phyloP scores from a whole-genome alignment of 2,888 invertebrate species.

The Aleiodes testaceus region DNA sequence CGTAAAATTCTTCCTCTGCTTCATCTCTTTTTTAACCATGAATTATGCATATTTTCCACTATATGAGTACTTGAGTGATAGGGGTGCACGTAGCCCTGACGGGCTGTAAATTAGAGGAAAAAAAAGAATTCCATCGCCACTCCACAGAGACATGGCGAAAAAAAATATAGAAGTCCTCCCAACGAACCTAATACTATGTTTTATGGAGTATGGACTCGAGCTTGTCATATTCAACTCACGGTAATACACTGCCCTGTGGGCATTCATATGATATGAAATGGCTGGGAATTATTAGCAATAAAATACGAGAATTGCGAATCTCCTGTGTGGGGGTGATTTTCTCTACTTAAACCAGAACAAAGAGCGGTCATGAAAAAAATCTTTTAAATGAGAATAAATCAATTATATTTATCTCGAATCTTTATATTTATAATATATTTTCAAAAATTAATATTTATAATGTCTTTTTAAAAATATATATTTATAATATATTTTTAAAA shows the following conservation, averaged over 20 bases:
- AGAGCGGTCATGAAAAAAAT: neutral
- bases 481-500: constrained; percentile 9
- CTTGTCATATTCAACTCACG: constrained; percentile 29
- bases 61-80: constrained; percentile 71
- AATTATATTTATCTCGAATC: neutral
- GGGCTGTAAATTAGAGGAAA: constrained; percentile 68
- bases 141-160: constrained; percentile 32
- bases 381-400: neutral
- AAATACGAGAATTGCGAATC: constrained; percentile 29
- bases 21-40: constrained; percentile 53
- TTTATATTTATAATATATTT: constrained; percentile 4
- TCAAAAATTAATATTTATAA: neutral
- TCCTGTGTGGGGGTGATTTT: constrained; percentile 19
- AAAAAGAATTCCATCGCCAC: constrained; percentile 37
- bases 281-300: constrained; percentile 33
- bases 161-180: constrained; percentile 14
- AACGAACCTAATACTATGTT: constrained; percentile 34
- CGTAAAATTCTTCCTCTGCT: neutral
- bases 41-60: constrained; percentile 71
- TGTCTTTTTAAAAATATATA: neutral
- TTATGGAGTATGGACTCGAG: constrained; percentile 39
- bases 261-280: constrained; percentile 32
- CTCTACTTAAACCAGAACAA: constrained; percentile 6
- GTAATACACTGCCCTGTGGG: constrained; percentile 32
- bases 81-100: constrained; percentile 66